Evolutionary conservation across 2,113 vertebrate species (phyloP), one percentile per base, ranked within the genome.

Genomic region (Chauna torquata): DNA sequence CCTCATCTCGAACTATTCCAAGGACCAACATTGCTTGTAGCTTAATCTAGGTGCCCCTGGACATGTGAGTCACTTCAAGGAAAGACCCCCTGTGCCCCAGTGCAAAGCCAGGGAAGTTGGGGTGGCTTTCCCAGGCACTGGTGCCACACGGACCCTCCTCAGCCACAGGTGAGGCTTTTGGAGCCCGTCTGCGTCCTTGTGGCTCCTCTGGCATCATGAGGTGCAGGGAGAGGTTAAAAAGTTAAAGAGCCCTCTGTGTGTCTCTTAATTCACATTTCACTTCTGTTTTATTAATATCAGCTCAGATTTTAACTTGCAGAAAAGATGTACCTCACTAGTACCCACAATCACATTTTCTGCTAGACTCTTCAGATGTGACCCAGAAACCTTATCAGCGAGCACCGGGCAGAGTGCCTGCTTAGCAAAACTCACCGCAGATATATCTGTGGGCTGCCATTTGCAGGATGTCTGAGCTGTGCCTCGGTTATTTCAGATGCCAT

Each of bases 401-500:
- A 32, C 27, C 2, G 49, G 59, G 59, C 79, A 86, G 86, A 96
- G 54, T 40, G 54, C 42, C 57, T 77, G 47, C 69, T 74, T 93
- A 89, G 95, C 78, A 91, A 88, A 94, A 88, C 22, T 61, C 71
- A 58, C 49, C 0, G 0, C 57, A 58, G 86, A 12, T 57, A 11
- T 36, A 45, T 61, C 45, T 16, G 38, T 75, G 30, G 64, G 18
- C 78, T 95, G 78, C 82, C 92, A 61, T 71, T 96, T 65, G 19
- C 75, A 81, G 93, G 14, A 72, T 36, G 19, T 18, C 45, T 85
- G 79, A 91, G 38, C 77, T 5, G 2, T 61, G 62, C 87, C 68
- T 78, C 83, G 42, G 85, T 72, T 88, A 32, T 94, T 89, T 89
- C 76, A 89, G 49, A 52, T 91, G 55, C 81, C n/a, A 92, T 30